Evolutionary conservation across 2,113 vertebrate species (phyloP).

Genomic region (Speoplatyrhinus poulsoni): DNA sequence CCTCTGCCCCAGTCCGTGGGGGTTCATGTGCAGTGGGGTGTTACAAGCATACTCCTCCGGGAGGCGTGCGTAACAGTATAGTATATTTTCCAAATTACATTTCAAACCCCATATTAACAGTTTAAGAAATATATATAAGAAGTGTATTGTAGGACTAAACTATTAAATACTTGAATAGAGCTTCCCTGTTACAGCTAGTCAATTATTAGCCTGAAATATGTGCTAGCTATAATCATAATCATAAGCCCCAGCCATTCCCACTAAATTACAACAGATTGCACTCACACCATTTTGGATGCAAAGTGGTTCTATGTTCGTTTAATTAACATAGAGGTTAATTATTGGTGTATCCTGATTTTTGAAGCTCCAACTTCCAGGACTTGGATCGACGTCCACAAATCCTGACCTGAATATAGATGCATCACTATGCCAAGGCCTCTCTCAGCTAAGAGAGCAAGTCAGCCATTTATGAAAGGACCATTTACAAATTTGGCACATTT

Average conservation of each 20-base stretch:
- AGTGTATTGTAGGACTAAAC: too few species aligned
- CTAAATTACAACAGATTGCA: slow-evolving; percentile 41
- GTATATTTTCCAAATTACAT: too few species aligned
- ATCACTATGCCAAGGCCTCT: neutral
- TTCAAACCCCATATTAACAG: too few species aligned
- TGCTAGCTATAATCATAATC: slow-evolving; percentile 46
- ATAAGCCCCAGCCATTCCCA: slow-evolving; percentile 31
- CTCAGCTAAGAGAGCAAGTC: slow-evolving; percentile 5
- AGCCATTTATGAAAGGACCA: neutral
- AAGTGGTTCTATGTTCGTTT: neutral
- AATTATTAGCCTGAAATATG: slow-evolving; percentile 44
- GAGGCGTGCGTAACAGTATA: too few species aligned
- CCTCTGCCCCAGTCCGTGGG: too few species aligned
- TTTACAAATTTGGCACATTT: too few species aligned
- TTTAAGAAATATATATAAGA: too few species aligned
- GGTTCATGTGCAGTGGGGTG: too few species aligned
- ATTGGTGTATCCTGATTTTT: slow-evolving; percentile 27
- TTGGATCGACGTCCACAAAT: slow-evolving; percentile 21
- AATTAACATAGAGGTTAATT: slow-evolving; percentile 25
- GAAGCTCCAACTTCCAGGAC: slow-evolving; percentile 23
- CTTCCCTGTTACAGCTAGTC: slow-evolving; percentile 29
- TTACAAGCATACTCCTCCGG: too few species aligned
- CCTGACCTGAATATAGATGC: slow-evolving; percentile 37
- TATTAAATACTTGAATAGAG: too few species aligned
- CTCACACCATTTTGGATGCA: slow-evolving; percentile 38